These are phyloP conservation scores for Pseudoips prasinana DNA, from an alignment of 2,888 invertebrate genomes.

Conservation along the genomic window DNA sequence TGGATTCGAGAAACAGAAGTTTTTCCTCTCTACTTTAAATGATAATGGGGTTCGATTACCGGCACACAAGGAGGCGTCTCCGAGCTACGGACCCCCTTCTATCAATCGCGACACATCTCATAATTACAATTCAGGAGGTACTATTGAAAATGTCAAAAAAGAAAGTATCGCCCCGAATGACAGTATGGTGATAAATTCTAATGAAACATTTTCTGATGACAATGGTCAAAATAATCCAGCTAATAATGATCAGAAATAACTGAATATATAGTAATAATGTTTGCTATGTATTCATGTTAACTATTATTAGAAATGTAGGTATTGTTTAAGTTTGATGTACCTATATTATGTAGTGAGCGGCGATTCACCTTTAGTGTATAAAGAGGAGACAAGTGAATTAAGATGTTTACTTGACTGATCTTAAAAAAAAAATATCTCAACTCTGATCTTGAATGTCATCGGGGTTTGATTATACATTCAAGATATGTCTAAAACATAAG, in stretches of 20 bases:
- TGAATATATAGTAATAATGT: too few relatives aligned
- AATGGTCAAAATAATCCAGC: conserved; percentile 21
- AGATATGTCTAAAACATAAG: too few relatives aligned
- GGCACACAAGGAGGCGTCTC: conserved; percentile 19
- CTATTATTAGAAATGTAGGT: too few relatives aligned
- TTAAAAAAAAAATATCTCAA: too few relatives aligned
- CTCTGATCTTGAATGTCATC: too few relatives aligned
- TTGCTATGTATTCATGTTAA: too few relatives aligned
- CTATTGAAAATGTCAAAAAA: conserved; percentile 25
- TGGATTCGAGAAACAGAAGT: conserved; percentile 46
- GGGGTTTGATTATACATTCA: too few relatives aligned
- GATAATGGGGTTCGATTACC: conserved; percentile 34
- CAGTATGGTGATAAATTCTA: conserved; percentile 17
- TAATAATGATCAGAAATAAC: conserved; percentile 16
- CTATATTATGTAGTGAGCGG: too few relatives aligned
- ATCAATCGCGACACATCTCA: conserved; percentile 10
- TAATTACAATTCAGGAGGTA: conserved; percentile 24
- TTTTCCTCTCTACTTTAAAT: conserved; percentile 35
- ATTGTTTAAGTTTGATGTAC: too few relatives aligned
- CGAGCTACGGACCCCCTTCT: conserved; percentile 17
- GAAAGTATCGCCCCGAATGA: conserved; percentile 19
- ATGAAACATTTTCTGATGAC: conserved; percentile 16
- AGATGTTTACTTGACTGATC: too few relatives aligned
- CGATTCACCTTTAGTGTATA: too few relatives aligned
- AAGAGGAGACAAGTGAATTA: too few relatives aligned